A percentile compares a stretch with the other conserved stretches of the same genome.
These are phyloP conservation scores for Pheosia tremula DNA, from an alignment of 2,888 invertebrate species.

Conservation along the genomic window DNA sequence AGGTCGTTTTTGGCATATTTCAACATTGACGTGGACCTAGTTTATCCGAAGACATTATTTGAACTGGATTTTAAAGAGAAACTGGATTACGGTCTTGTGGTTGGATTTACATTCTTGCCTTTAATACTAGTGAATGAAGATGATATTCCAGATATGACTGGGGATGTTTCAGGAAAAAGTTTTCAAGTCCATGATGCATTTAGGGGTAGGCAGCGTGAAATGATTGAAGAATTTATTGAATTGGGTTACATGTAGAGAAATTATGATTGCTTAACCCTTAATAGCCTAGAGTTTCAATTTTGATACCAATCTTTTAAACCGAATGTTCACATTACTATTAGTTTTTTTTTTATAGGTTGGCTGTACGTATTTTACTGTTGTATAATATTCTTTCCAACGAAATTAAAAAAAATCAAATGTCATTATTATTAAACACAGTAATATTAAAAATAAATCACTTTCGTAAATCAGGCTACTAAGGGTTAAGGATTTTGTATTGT, in stretches of 20 bases:
- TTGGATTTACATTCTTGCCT: conserved; percentile 41
- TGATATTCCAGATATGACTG: conserved; percentile 41
- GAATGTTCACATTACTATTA: no score
- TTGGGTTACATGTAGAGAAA: conserved; percentile 39
- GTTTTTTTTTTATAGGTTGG: no score
- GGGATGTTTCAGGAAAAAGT: conserved; percentile 25
- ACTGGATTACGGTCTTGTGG: conserved; percentile 53
- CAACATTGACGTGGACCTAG: conserved; percentile 31
- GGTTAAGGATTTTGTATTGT: no score
- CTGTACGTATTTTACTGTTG: no score
- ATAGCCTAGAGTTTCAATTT: no score
- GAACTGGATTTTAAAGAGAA: conserved; percentile 46
- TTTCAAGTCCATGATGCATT: conserved; percentile 41
- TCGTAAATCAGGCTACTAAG: no score
- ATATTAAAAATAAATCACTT: no score
- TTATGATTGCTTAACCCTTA: no score
- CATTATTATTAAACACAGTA: no score
- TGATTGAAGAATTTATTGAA: conserved; percentile 49
- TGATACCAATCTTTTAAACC: no score
- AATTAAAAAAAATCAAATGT: no score
- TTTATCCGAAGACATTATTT: conserved; percentile 47
- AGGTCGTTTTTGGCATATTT: conserved; percentile 12
- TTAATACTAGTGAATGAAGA: conserved; percentile 50
- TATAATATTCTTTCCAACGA: no score
- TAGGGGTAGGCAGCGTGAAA: conserved; percentile 38